Percentiles rank a stretch among this genome's conserved stretches.
These are phyloP conservation scores for Euphonia xanthogaster DNA, from an alignment of 2,797 vertebrate genomes.

Conservation along the genomic window DNA sequence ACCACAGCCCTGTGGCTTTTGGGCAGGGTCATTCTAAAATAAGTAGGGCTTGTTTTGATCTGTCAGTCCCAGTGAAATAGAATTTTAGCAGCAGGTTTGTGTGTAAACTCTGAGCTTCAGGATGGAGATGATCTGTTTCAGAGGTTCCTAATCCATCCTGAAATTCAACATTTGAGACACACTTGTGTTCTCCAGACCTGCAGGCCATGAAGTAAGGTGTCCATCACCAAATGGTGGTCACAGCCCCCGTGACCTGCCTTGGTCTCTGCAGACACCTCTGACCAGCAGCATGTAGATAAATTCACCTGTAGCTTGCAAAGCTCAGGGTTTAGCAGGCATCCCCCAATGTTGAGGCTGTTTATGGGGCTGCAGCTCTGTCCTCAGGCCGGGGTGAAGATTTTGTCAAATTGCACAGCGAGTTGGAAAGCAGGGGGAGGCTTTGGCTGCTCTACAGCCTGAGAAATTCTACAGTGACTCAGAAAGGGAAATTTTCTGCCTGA, in stretches of 20 bases:
- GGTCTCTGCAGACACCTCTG: background rate
- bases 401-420: background rate
- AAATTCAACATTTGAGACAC: background rate
- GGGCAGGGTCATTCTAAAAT: background rate
- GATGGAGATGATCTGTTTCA: background rate
- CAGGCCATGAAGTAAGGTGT: background rate
- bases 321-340: background rate
- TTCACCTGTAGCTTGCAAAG: background rate
- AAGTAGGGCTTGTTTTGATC: background rate
- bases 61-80: background rate
- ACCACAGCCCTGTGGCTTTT: background rate
- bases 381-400: background rate
- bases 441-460: background rate
- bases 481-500: slow-evolving; percentile 22
- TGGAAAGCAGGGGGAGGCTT: background rate
- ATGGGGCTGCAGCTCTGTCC: background rate
- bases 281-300: background rate
- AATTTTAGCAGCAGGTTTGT: background rate
- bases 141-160: background rate
- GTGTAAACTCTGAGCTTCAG: background rate
- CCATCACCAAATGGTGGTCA: background rate
- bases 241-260: background rate
- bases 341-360: background rate
- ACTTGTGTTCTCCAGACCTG: accelerated
- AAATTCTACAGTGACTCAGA: slow-evolving; percentile 30